Percentiles rank a stretch among this genome's conserved stretches.
phyloP scores from a whole-genome alignment of 92 coral and sea anemone species.

The Galaxea fascicularis region DNA sequence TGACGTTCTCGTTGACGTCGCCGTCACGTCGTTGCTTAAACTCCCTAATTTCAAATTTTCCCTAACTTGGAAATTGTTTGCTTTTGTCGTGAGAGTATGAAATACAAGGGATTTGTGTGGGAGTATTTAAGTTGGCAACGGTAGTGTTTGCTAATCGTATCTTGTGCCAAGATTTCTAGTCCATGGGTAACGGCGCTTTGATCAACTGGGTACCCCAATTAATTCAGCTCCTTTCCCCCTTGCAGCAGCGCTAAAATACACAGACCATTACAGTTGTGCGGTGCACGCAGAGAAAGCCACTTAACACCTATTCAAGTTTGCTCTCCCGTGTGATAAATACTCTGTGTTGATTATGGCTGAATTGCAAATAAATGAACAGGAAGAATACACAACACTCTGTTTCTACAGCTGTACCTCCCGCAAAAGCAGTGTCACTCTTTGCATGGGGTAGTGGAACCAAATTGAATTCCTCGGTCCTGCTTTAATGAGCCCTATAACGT shows the following conservation, averaged over 20 bases:
- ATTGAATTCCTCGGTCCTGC: conserved; percentile 43
- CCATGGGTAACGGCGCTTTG: neutral
- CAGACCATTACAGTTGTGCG: neutral
- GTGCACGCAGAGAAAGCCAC: conserved; percentile 15
- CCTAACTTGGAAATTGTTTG: too few species aligned
- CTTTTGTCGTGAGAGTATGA: too few species aligned
- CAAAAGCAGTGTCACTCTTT: conserved; percentile 65
- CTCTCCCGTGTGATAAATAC: conserved; percentile 4
- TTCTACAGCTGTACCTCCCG: conserved; percentile 56
- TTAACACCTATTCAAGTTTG: conserved; percentile 22
- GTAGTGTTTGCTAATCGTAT: neutral
- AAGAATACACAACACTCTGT: conserved; percentile 17
- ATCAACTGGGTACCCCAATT: neutral
- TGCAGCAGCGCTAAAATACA: neutral
- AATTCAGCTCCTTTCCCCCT: neutral
- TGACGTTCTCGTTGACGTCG: too few species aligned
- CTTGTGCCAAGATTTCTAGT: neutral
- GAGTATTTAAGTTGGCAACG: too few species aligned
- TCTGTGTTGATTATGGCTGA: conserved; percentile 18
- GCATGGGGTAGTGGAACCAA: conserved; percentile 74
- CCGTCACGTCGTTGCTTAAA: too few species aligned
- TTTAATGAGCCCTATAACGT: conserved; percentile 12
- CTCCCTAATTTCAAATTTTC: too few species aligned
- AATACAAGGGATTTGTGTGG: too few species aligned
- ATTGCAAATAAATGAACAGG: conserved; percentile 23